Evolutionary conservation across 2,888 invertebrate genomes (phyloP), one percentile per base, ranked within the genome.

Genomic region (Entomobrya multifasciata): DNA sequence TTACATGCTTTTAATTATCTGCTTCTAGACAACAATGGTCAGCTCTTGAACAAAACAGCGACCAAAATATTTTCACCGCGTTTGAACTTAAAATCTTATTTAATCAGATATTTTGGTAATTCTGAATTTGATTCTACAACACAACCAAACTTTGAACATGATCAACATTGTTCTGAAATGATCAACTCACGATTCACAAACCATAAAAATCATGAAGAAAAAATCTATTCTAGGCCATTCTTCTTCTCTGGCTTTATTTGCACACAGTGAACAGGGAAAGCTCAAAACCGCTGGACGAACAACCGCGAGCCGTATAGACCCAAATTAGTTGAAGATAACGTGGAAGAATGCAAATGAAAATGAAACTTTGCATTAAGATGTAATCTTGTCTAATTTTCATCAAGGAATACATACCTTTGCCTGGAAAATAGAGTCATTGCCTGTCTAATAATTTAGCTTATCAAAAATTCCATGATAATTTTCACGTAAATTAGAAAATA

Each of bases 391-490:
- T 49, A 49, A 72, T 47, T 72, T 72, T 25, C 25, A 25, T 72
- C 17, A 25, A 41, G 10, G 17, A 65, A 6, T 65, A 8, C 3
- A 30, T n/a, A 36, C 30, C 15, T 22, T 20, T 52, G n/a, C n/a
- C 76, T 55, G 55, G 57, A 77, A 77, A 55, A 77, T 52, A 27
- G 27, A 27, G 27, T n/a, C 27, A 52, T 49, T 49, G 44, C 52
- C 52, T 74, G 17, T 25, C 27, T 74, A 55, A 6, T 67, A 52
- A 55, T 77, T 44, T 44, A 13, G 44, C 47, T 78, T 62, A 78
- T 78, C 78, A 78, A 78, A 78, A 78, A 60, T 62, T 78, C 78
- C 78, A 78, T 78, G 78, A 78, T 62, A 62, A 62, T 60, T n/a
- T 60, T 78, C 41, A 78, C 25, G 78, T 78, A 47, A 27, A 62